Conservation (phyloP, 2,113 vertebrate genomes). For the Fukomys damarensis region DNA sequence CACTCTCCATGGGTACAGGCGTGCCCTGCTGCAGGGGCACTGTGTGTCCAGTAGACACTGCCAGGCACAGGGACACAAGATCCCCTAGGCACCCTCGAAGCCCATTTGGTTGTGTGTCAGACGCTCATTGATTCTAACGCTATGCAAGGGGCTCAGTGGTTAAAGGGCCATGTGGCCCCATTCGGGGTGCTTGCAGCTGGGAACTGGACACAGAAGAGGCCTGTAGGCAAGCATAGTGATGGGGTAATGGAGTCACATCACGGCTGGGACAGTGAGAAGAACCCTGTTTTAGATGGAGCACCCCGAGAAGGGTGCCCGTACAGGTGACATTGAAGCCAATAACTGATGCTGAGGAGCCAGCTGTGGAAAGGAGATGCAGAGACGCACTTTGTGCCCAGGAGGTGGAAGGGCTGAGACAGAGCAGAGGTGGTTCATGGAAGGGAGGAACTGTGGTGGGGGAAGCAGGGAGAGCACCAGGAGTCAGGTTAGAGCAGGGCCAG, state of each 20-base stretch:
- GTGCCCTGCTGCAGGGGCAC: background rate
- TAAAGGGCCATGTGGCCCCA: accelerated
- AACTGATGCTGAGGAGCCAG: background rate
- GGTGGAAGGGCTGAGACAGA: background rate
- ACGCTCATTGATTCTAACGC: background rate
- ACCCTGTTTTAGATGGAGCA: background rate
- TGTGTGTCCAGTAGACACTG: background rate
- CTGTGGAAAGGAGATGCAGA: background rate
- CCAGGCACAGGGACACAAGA: no score
- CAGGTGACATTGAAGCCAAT: background rate
- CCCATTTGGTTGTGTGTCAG: accelerated
- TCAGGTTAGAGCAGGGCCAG: background rate
- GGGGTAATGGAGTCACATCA: accelerated
- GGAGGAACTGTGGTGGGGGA: background rate
- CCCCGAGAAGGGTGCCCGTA: background rate
- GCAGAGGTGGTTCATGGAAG: accelerated
- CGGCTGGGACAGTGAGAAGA: background rate
- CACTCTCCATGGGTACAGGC: background rate
- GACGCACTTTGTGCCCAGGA: accelerated
- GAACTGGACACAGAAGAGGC: no score
- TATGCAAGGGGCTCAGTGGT: background rate
- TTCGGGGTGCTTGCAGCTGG: background rate
- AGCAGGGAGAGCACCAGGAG: background rate
- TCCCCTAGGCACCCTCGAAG: background rate
- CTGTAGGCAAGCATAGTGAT: background rate